These are phyloP conservation scores for Chauna torquata DNA, from an alignment of 2,113 vertebrate genomes.

Conservation along the genomic window DNA sequence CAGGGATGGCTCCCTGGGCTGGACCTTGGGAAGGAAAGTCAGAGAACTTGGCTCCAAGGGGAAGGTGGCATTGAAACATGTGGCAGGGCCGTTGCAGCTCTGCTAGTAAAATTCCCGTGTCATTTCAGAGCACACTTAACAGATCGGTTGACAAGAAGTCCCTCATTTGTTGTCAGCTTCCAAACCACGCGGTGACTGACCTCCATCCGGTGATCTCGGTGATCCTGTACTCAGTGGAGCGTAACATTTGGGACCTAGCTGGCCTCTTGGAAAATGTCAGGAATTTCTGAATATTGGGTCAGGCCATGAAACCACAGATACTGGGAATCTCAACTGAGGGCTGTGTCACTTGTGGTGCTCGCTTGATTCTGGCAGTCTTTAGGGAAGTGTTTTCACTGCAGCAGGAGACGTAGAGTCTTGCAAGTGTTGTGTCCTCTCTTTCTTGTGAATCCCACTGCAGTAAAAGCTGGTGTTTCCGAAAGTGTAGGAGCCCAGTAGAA, in stretches of 20 bases:
- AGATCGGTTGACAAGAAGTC: neutral
- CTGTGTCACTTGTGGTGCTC: neutral
- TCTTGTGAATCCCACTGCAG: neutral
- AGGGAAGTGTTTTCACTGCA: neutral
- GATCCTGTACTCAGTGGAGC: neutral
- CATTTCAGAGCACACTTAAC: neutral
- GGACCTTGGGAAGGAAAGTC: neutral
- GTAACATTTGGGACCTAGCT: neutral
- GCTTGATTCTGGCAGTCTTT: neutral
- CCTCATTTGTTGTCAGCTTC: neutral
- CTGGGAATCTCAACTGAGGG: neutral
- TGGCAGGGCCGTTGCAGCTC: neutral
- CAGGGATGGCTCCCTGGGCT: neutral
- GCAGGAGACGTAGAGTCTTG: neutral
- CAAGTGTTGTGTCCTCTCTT: neutral
- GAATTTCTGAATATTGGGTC: neutral
- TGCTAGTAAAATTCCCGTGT: neutral
- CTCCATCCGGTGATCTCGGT: neutral
- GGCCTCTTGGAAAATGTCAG: neutral
- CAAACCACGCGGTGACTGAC: neutral
- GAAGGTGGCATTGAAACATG: neutral
- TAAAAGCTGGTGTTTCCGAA: neutral
- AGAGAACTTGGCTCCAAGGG: neutral
- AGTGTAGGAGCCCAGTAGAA: neutral
- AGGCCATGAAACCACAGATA: neutral